Base-by-base conservation (phyloP, 1,140 invertebrate genomes). In the Caenorhabditis latens region DNA sequence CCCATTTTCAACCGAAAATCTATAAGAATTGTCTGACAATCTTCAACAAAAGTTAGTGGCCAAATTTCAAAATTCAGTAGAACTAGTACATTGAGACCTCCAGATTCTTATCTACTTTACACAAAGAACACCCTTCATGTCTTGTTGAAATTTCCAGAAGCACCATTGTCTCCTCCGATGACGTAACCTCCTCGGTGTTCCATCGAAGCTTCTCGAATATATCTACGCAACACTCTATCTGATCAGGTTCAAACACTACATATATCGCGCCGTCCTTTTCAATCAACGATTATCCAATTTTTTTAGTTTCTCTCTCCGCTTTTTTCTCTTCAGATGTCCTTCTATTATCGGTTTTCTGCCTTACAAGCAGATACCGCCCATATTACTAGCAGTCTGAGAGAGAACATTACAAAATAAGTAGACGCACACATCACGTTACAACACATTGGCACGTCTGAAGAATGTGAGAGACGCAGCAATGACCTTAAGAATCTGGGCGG, bases 401-500 rank as follows among this genome's bases (percentile, higher is more conserved):
- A 43, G 71, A 79, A 50, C 9, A 11, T 79, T 53, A 6, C 19
- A 42, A 79, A 79, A 7, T 48, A 19, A 53, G 71, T 79, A 79
- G 43, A 79, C 71, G 65, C 65, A 71, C 46, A 71, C 65, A 46
- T 43, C 8, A 71, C 42, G 71, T 79, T 79, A 79, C 71, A 79
- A 53, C 21, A 32, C n/a, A 32, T 79, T 48, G 71, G 71, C 46
- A 79, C 46, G 46, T 79, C 71, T 79, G 46, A 79, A 79, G 71
- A 79, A 48, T 48, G 46, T 50, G 46, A 79, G 71, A 79, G 46
- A 50, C 71, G 71, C 71, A 79, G 71, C 32, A 50, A 79, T 79
- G 71, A 79, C 71, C 71, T 79, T 79, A 50, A 50, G 71, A 79
- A 79, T 79, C 71, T 79, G 71, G 71, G 71, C 71, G 71, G 71